Base-by-base conservation (phyloP, 2,797 vertebrate species). In the Amblyopsis hoosieri region DNA sequence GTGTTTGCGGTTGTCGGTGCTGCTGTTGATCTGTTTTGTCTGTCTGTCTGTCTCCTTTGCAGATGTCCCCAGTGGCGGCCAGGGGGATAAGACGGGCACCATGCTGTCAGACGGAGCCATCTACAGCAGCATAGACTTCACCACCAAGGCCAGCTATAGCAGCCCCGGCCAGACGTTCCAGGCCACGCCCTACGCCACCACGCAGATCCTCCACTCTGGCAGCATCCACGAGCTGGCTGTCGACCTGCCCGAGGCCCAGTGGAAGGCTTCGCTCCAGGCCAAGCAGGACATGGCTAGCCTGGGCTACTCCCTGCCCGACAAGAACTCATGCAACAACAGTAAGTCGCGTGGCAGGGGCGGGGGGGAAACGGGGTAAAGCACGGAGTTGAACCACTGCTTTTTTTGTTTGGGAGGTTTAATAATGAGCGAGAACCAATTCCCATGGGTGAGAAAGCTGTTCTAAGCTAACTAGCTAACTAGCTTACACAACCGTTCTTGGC, bases 41-140 rank as follows among this genome's bases (percentile, higher is more conserved):
- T 62, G 84, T 75, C 76, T 56, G 12, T 12, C 23, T 19, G 2
- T 76, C 66, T 84, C 74, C 69, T 74, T 83, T 64, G 45, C 91
- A 98, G 96, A 98, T 83, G 89, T 96, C 72, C 94, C 95, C 56
- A 88, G 89, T 0, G 94, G 94, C 60, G 94, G 94, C 61, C 96
- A 97, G 84, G 94, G 94, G 56, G 97, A 98, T 85, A 99, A 99
- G 89, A 95, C 93, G 0, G 94, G 95, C 61, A 99, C 97, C 3
- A 98, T 99, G 96, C 94, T 98, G 48, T 99, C 97, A 0, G 97
- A 99, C 46, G 97, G 97, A 81, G 97, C 97, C 85, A 99, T 99
- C 91, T 99, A 99, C 85, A 99, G 97, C 91, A 99, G 97, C 90
- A 99, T 99, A 51, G 97, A 99, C 89, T 98, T 99, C 86, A 98